These are phyloP conservation scores for Mactra quadrangularis DNA, from an alignment of 1,140 invertebrate species.

Conservation along the genomic window DNA sequence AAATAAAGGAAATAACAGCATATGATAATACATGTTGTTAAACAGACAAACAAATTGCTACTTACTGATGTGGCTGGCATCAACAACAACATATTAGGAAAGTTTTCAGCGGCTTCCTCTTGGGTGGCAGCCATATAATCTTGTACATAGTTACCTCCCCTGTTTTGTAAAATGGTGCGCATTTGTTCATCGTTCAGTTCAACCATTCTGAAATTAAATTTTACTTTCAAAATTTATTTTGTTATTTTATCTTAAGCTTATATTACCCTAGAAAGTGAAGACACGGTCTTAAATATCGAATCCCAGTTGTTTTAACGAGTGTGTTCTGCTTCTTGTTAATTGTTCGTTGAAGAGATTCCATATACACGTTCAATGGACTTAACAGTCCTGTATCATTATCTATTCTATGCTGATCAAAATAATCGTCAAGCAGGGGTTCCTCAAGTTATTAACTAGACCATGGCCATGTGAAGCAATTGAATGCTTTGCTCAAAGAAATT, in stretches of 20 bases:
- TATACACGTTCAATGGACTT: background rate
- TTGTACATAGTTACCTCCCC: conserved; percentile 60
- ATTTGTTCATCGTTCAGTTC: conserved; percentile 57
- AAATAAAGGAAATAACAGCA: too few species aligned
- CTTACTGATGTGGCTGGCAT: conserved; percentile 24
- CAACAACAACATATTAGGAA: conserved; percentile 59
- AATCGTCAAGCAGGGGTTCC: background rate
- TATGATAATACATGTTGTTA: too few species aligned
- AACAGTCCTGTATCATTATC: background rate
- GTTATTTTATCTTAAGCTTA: background rate
- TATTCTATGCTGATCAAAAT: too few species aligned
- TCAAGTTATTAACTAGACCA: background rate
- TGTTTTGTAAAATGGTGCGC: conserved; percentile 32
- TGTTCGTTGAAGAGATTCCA: background rate
- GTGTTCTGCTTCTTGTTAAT: background rate
- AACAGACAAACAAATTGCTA: too few species aligned
- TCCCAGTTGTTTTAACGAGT: background rate
- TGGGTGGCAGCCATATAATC: conserved; percentile 63
- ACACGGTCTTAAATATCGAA: background rate
- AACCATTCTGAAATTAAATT: conserved; percentile 33
- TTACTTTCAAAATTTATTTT: background rate
- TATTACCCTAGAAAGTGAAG: background rate
- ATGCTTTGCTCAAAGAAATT: too few species aligned
- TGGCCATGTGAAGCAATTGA: too few species aligned
- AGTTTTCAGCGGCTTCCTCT: conserved; percentile 55